Base-by-base conservation (phyloP, 2,888 invertebrate genomes). In the Chymomyza amoena region DNA sequence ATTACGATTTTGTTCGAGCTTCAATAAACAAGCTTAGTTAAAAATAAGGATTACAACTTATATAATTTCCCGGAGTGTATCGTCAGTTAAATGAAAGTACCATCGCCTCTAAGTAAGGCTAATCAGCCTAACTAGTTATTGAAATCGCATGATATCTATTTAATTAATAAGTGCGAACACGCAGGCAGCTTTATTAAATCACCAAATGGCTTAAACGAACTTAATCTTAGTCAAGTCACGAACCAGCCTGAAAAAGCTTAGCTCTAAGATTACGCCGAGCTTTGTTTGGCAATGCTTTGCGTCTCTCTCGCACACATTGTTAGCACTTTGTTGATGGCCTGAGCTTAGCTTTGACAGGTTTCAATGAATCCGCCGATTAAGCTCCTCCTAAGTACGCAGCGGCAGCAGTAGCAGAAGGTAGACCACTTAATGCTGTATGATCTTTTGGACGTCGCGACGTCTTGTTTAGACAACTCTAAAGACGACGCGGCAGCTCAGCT, bases 381-480 rank as follows among this genome's bases (percentile, higher is more conserved):
- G 6, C 64, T 70, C 62, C 71, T 75, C 65, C 67, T 56, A 68
- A 4, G 36, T 25, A 4, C 62, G n/a, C 20, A 16, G 7, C 9
- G 39, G 63, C 52, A 72, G 61, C 13, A 39, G 54, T 18, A 25
- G 25, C 70, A 71, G 72, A 84, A 77, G 75, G 71, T 67, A 72
- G 71, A 76, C 82, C 78, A 70, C 75, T 76, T 69, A 68, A 73
- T 68, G 70, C 10, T 28, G 16, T 69, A 70, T 77, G 72, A 86
- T 83, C 78, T 84, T 81, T 73, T 79, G 73, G 66, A 64, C 73
- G 64, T 36, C 65, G 68, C 64, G 66, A 64, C 73, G 64, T 36
- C 65, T 69, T 66, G 75, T 61, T 87, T 81, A 81, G 75, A 74
- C 80, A 79, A 76, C 82, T 80, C 78, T 70, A 84, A 76, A 64